Percentiles rank a stretch among this genome's conserved stretches.
Evolutionary conservation across 64 coral and sea anemone species (phyloP).

Genomic region (Actinia tenebrosa): DNA sequence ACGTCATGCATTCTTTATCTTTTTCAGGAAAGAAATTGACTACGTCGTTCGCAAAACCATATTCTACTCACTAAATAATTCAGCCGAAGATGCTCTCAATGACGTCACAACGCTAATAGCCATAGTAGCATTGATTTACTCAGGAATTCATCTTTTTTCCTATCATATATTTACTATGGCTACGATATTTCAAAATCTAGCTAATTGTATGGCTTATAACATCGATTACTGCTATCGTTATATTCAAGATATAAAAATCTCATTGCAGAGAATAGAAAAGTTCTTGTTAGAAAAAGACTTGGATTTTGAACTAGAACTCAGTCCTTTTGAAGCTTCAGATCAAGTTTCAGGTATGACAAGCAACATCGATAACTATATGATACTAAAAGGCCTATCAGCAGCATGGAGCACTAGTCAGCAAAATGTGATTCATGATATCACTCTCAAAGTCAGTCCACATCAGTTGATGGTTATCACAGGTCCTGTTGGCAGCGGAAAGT

Average conservation of each 20-base stretch:
- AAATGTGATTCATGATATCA: slow-evolving; percentile 1
- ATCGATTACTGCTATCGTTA: slow-evolving; percentile 5
- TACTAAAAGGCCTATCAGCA: background rate
- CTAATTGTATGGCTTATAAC: background rate
- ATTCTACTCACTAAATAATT: background rate
- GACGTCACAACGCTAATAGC: slow-evolving; percentile 20
- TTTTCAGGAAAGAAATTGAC: background rate
- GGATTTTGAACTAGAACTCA: background rate
- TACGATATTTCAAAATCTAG: background rate
- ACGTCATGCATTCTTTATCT: background rate
- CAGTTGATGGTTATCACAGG: slow-evolving; percentile 1
- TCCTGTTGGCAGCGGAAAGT: slow-evolving; percentile 16
- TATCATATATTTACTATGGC: slow-evolving; percentile 56
- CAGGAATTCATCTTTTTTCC: slow-evolving; percentile 37
- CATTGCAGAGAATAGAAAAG: background rate
- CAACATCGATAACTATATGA: background rate
- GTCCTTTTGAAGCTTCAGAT: background rate
- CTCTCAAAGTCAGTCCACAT: background rate
- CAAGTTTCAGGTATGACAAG: background rate
- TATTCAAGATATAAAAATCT: background rate
- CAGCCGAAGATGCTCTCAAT: background rate
- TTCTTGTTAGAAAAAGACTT: background rate
- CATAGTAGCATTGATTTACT: slow-evolving; percentile 38
- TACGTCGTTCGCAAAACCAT: background rate
- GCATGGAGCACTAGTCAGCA: background rate